Evolutionary conservation across 2,888 invertebrate genomes (phyloP).

Genomic region (Harpagoxenus sublaevis): DNA sequence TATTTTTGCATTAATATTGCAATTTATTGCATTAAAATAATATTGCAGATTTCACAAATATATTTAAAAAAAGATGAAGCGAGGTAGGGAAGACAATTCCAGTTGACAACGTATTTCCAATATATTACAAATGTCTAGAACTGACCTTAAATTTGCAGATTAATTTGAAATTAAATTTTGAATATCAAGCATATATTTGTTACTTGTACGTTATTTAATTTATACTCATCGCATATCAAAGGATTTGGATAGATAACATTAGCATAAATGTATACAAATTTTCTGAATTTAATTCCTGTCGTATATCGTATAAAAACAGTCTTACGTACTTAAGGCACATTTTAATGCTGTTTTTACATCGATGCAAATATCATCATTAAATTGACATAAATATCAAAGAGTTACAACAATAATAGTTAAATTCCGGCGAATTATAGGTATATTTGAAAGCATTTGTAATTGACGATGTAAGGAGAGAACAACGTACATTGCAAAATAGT

Average conservation of each 20-base stretch:
- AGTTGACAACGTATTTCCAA: background rate
- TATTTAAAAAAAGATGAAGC: slow-evolving; percentile 1
- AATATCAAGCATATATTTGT: background rate
- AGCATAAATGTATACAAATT: background rate
- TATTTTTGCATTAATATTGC: too few species aligned
- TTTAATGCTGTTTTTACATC: slow-evolving; percentile 8
- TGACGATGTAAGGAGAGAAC: slow-evolving; percentile 34
- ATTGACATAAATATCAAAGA: background rate
- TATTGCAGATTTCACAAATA: background rate
- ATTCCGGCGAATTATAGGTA: slow-evolving; percentile 5
- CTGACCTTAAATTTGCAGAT: background rate
- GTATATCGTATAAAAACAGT: slow-evolving; percentile 7
- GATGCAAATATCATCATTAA: background rate
- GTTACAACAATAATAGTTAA: background rate
- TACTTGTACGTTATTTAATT: background rate
- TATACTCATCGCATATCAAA: background rate
- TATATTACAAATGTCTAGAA: background rate
- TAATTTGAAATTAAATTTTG: background rate
- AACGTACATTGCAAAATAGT: background rate
- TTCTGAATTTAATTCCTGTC: background rate
- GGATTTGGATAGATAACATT: background rate
- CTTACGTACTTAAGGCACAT: slow-evolving; percentile 37
- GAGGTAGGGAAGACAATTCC: slow-evolving; percentile 8
- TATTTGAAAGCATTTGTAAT: slow-evolving; percentile 24
- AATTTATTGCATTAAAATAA: slow-evolving; percentile 8